Evolutionary conservation across 2,797 vertebrate genomes (phyloP), one percentile per base, ranked within the genome.

Genomic region (Falco columbarius): DNA sequence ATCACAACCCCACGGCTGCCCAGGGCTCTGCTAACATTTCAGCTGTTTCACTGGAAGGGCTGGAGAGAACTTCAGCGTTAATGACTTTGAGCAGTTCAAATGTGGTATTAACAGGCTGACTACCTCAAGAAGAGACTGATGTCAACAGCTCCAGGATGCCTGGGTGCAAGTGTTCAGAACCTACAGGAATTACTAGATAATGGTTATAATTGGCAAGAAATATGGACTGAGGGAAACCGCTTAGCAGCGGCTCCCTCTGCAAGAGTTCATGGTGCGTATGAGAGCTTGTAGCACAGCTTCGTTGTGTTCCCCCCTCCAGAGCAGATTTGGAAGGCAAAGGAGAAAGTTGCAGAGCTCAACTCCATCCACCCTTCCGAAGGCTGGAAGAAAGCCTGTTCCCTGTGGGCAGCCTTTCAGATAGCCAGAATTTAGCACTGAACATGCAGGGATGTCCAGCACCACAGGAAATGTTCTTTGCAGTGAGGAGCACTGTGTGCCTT

Each of bases 381-480:
- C 58, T 80, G 85, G 55, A 80, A 82, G 46, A 67, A 65, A 70
- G 13, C 27, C 44, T 63, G 30, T 15, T 73, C 40, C 24, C 8
- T 17, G 73, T 56, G 56, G 61, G 74, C 49, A 65, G 29, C 49
- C 49, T 86, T 77, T 62, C 11, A 21, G 63, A 29, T 7, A 38
- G 46, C 27, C 58, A 66, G 61, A 65, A 54, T 47, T 88, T 70
- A 75, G 30, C 26, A 36, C 58, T 2, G 4, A 68, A 15, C 13
- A 2, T 5, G 12, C 1, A 1, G 66, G 36, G 49, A 79, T 90
- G 30, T 12, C 70, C 58, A 38, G 34, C 14, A 3, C 1, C 0
- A 0, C 15, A 6, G 17, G 2, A 58, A 55, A 21, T 22, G 42
- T 8, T 74, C 76, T 72, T 81, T 94, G 66, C 62, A 55, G 80